Evolutionary conservation across 2,113 vertebrate genomes (phyloP).

Genomic region (Poicephalus gulielmi): DNA sequence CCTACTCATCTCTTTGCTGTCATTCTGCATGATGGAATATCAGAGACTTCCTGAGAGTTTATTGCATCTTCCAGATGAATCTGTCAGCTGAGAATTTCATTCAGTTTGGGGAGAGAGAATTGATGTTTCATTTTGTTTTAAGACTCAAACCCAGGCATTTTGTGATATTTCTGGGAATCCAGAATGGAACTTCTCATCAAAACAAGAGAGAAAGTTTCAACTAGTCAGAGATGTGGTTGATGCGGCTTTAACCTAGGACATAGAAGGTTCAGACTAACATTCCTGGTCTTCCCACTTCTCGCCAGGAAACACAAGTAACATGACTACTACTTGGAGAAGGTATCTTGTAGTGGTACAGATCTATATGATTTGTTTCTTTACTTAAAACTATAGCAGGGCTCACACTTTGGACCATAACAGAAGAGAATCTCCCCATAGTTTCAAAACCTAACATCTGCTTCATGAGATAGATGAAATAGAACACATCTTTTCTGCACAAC

Average conservation of each 20-base stretch:
- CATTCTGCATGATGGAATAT: neutral
- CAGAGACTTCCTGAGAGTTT: neutral
- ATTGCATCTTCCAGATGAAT: neutral
- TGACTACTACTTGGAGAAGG: neutral
- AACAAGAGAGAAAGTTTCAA: neutral
- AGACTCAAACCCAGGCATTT: neutral
- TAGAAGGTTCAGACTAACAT: neutral
- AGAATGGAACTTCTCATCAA: neutral
- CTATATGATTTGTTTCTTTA: neutral
- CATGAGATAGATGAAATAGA: neutral
- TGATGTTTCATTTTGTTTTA: neutral
- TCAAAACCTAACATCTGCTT: neutral
- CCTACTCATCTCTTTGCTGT: neutral
- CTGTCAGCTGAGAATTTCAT: neutral
- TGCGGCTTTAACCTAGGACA: neutral
- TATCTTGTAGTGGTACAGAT: neutral
- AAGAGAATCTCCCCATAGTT: neutral
- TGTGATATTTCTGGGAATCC: neutral
- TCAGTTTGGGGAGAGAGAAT: neutral
- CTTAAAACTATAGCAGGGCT: neutral
- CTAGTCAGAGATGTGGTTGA: neutral
- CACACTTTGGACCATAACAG: neutral
- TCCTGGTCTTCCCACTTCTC: neutral
- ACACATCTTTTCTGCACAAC: fast-evolving
- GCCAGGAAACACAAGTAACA: neutral